Conservation (phyloP, 2,888 invertebrate species). For the Callyntrura guangdongensis region DNA sequence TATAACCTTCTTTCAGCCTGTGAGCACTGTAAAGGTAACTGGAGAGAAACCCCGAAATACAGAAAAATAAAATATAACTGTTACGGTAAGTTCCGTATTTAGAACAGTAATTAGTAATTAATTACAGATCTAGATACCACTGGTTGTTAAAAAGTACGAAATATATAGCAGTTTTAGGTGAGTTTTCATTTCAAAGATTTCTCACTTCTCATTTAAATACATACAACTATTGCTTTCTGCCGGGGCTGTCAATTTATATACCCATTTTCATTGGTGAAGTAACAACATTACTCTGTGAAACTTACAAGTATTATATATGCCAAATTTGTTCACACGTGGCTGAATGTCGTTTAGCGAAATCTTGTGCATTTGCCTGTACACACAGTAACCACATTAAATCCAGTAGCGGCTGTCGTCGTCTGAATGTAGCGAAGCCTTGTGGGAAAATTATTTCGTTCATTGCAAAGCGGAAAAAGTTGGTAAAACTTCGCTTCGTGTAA, state of each 20-base stretch:
- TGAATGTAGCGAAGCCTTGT: not conserved
- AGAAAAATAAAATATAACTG: too few relatives aligned
- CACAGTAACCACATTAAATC: not conserved
- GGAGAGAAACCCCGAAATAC: not conserved
- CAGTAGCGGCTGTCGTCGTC: not conserved
- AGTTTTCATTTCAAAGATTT: too few relatives aligned
- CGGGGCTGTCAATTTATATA: too few relatives aligned
- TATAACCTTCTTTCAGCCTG: not conserved
- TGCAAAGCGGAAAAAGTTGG: not conserved
- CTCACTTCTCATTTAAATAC: too few relatives aligned
- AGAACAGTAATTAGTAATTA: too few relatives aligned
- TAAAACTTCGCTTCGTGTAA: constrained; percentile 7
- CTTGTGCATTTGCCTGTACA: not conserved
- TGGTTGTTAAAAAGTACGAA: not conserved
- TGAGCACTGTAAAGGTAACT: not conserved
- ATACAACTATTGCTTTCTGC: too few relatives aligned
- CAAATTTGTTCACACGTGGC: constrained; percentile 13
- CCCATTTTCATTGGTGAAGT: not conserved
- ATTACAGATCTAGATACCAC: not conserved
- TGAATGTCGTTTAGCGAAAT: not conserved
- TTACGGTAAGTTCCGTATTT: not conserved
- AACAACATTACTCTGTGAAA: constrained; percentile 13
- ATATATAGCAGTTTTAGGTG: too few relatives aligned
- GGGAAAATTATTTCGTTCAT: constrained; percentile 19
- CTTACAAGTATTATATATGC: not conserved